Percentiles rank a stretch among this genome's conserved stretches.
Conservation (phyloP, 2,888 invertebrate genomes). For the Mesorhabditis spiculigera region DNA sequence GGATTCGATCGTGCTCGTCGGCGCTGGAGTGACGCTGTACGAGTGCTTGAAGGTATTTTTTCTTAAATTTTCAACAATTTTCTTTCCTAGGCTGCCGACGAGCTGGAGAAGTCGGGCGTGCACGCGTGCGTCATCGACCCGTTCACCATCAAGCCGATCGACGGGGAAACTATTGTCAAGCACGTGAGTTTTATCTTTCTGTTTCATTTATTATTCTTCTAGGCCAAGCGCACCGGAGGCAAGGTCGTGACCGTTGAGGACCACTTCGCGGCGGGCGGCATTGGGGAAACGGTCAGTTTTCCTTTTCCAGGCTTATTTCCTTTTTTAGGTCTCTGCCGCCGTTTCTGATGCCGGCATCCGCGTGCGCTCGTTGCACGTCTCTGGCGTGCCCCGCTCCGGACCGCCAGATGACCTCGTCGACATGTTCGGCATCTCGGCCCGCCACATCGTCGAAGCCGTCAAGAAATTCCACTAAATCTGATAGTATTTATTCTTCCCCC, state of each 20-base stretch:
- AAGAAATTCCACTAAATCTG: conserved; percentile 57
- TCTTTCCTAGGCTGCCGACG: conserved; percentile 64
- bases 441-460: conserved; percentile 74
- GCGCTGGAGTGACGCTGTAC: conserved; percentile 87
- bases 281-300: conserved; percentile 79
- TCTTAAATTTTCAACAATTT: background rate
- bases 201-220: background rate
- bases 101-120: conserved; percentile 61
- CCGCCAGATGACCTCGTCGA: conserved; percentile 81
- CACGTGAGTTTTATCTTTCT: conserved; percentile 64
- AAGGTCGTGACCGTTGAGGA: conserved; percentile 88
- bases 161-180: conserved; percentile 72
- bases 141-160: conserved; percentile 79
- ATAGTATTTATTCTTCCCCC: background rate
- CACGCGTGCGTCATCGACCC: conserved; percentile 83
- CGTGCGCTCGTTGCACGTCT: conserved; percentile 38
- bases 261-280: conserved; percentile 88
- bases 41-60: conserved; percentile 76
- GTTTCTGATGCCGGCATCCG: conserved; percentile 34
- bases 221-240: conserved; percentile 42
- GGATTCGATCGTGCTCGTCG: conserved; percentile 83
- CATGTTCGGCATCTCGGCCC: conserved; percentile 81
- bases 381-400: conserved; percentile 77
- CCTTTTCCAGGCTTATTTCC: background rate
- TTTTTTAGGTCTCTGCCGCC: conserved; percentile 19